These are phyloP conservation scores for Phaenicophaeus curvirostris DNA, from an alignment of 2,797 vertebrate genomes.

Conservation along the genomic window DNA sequence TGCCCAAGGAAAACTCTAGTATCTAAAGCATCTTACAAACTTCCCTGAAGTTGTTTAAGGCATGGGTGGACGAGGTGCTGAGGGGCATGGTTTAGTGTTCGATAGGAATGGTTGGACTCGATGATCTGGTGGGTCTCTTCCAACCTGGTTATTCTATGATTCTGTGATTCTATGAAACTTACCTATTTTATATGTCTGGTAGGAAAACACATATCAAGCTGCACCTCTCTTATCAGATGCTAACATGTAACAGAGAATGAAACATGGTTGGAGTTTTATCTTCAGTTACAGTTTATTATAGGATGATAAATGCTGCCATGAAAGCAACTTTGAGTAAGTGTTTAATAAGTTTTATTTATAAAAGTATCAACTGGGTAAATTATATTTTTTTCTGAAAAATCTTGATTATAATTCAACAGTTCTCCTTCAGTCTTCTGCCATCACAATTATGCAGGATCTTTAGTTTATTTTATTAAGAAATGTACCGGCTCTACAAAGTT, in stretches of 20 bases:
- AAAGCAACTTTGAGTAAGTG: not conserved
- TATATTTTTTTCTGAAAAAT: not conserved
- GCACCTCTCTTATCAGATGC: too few species aligned
- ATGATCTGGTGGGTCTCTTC: too few species aligned
- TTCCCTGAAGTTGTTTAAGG: too few species aligned
- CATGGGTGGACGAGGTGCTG: too few species aligned
- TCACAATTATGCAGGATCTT: not conserved
- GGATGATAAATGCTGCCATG: not conserved
- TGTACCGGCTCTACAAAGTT: not conserved
- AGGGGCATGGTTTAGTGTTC: too few species aligned
- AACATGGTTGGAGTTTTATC: not conserved
- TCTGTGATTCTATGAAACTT: too few species aligned
- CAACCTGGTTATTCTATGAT: too few species aligned
- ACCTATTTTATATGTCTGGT: accelerated
- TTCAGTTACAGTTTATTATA: not conserved
- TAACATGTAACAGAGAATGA: accelerated
- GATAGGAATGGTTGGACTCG: too few species aligned
- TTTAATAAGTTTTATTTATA: not conserved
- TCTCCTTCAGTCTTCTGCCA: not conserved
- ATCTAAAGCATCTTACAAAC: not conserved
- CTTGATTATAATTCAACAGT: not conserved
- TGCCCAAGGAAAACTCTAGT: accelerated
- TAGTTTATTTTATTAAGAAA: not conserved
- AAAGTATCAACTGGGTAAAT: not conserved
- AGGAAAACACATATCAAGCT: not conserved